Conservation (phyloP, 2,888 invertebrate species). For the Melanostoma mellinum region DNA sequence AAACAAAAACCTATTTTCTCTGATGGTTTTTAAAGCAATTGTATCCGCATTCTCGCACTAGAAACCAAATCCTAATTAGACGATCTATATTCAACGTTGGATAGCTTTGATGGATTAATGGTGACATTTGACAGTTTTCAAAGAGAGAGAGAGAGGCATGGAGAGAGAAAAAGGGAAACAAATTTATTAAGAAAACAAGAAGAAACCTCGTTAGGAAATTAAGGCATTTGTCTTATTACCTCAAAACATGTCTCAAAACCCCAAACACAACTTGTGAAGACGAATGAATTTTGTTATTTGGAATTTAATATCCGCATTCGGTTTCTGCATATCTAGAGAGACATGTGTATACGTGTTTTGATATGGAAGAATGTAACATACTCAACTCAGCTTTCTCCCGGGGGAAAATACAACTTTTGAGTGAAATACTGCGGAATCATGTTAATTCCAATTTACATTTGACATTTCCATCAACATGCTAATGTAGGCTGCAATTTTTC, state of each 20-base stretch:
- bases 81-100: slow-evolving; percentile 53
- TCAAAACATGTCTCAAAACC: slow-evolving; percentile 37
- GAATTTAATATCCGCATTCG: slow-evolving; percentile 34
- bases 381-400: neutral
- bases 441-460: slow-evolving; percentile 52
- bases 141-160: neutral
- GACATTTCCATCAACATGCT: slow-evolving; percentile 32
- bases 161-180: neutral
- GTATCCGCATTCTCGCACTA: slow-evolving; percentile 14
- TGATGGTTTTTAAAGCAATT: neutral
- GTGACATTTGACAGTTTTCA: slow-evolving; percentile 41
- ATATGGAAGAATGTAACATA: neutral
- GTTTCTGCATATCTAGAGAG: neutral
- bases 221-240: slow-evolving; percentile 54
- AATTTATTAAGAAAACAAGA: neutral
- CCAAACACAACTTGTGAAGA: slow-evolving; percentile 39
- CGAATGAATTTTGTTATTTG: slow-evolving; percentile 54
- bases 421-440: slow-evolving; percentile 35
- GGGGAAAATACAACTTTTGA: slow-evolving; percentile 2
- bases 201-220: neutral
- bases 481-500: slow-evolving; percentile 7
- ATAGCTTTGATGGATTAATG: slow-evolving; percentile 60
- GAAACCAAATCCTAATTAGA: slow-evolving; percentile 50
- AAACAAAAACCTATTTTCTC: neutral
- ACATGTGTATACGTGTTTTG: neutral